Conservation (phyloP, 2,888 invertebrate species). For the Cosmorhoe ocellata region DNA sequence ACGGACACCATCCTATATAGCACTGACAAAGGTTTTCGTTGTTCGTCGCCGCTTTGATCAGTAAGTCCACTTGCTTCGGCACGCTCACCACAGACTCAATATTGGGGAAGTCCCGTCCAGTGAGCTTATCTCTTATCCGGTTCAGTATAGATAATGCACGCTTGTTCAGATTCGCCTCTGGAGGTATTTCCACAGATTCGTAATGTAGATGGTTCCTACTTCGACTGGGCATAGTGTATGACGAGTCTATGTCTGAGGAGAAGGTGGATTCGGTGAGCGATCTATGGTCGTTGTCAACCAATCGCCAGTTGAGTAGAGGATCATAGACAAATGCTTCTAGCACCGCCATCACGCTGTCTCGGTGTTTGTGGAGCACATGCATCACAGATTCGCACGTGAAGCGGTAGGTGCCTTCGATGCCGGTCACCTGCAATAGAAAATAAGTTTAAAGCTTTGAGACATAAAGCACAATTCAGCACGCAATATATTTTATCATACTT, state of each 20-base stretch:
- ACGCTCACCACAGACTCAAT: constrained; percentile 89
- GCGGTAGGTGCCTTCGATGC: constrained; percentile 98
- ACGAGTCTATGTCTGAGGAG: constrained; percentile 68
- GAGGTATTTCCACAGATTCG: constrained; percentile 76
- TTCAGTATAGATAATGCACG: constrained; percentile 95
- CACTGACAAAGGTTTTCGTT: constrained; percentile 99
- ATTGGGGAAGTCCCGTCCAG: constrained; percentile 94
- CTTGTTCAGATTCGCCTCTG: constrained; percentile 92
- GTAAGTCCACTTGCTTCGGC: constrained; percentile 94
- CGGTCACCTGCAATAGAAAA: constrained; percentile 86
- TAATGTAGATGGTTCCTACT: constrained; percentile 61
- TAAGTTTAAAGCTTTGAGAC: neutral
- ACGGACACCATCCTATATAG: constrained; percentile 98
- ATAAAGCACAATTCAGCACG: neutral
- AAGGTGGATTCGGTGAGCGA: constrained; percentile 69
- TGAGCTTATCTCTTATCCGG: constrained; percentile 96
- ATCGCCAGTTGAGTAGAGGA: constrained; percentile 97
- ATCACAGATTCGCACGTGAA: constrained; percentile 98
- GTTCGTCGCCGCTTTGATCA: constrained; percentile 97
- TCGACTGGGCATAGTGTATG: constrained; percentile 65
- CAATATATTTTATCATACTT: no score
- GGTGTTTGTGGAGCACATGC: constrained; percentile 95
- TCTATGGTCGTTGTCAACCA: constrained; percentile 77
- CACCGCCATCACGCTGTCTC: constrained; percentile 99
- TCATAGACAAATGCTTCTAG: constrained; percentile 99